phyloP scores from a whole-genome alignment of 2,113 vertebrate genomes.

The Brachyhypopomus gauderio region DNA sequence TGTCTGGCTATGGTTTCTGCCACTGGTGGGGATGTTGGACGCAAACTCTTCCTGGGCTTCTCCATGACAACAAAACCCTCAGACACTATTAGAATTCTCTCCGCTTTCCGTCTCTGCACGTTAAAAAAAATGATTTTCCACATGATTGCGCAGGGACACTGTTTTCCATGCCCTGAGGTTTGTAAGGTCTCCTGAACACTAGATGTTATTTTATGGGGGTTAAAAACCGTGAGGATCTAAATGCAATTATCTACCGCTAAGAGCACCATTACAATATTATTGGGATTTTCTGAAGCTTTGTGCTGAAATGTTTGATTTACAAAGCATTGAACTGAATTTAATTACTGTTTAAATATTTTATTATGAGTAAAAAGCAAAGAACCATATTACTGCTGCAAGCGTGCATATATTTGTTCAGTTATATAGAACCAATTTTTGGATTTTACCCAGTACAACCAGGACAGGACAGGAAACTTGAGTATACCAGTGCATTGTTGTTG shows the following conservation, averaged over 20 bases:
- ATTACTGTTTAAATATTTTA: slow-evolving; percentile 38
- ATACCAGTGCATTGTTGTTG: no score
- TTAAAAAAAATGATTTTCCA: slow-evolving; percentile 45
- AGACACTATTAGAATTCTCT: slow-evolving; percentile 39
- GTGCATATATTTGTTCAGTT: neutral
- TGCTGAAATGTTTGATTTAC: neutral
- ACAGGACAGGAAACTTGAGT: neutral
- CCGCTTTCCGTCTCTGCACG: slow-evolving; percentile 32
- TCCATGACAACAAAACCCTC: slow-evolving; percentile 46
- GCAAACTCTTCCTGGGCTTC: slow-evolving; percentile 26
- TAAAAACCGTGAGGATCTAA: slow-evolving; percentile 9
- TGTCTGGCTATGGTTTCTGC: neutral
- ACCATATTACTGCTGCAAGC: neutral
- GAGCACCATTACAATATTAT: neutral
- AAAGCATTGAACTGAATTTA: neutral
- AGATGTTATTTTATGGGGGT: neutral
- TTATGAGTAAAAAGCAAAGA: neutral
- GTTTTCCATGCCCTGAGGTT: neutral
- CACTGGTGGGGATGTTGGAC: slow-evolving; percentile 21
- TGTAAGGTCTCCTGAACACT: slow-evolving; percentile 13
- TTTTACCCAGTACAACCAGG: neutral
- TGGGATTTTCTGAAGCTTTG: neutral
- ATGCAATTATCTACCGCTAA: slow-evolving; percentile 16
- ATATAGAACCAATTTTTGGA: neutral
- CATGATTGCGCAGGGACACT: slow-evolving; percentile 28